These are phyloP conservation scores for Halisarca cf. caerulea DNA, from an alignment of 37 sponge, comb jelly and placozoan species.

Conservation along the genomic window DNA sequence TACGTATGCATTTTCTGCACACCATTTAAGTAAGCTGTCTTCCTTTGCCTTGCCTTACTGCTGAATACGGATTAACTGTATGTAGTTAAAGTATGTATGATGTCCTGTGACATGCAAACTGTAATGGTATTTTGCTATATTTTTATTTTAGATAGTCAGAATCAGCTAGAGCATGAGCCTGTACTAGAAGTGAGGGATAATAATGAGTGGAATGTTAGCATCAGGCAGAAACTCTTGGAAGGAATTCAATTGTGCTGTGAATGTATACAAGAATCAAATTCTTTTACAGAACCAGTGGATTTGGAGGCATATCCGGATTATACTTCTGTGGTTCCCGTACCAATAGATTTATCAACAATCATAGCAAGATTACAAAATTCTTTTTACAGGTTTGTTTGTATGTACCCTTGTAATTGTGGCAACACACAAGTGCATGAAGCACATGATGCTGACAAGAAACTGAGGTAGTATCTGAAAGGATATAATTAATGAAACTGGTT, in stretches of 20 bases:
- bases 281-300: slow-evolving; percentile 68
- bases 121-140: no score
- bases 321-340: slow-evolving; percentile 65
- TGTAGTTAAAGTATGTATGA: no score
- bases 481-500: no score
- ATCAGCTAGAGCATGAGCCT: no score
- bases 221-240: slow-evolving; percentile 42
- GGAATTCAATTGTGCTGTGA: slow-evolving; percentile 43
- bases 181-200: background rate
- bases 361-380: slow-evolving; percentile 47
- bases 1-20: no score
- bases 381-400: slow-evolving; percentile 85
- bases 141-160: background rate
- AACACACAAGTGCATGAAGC: no score
- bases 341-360: slow-evolving; percentile 69
- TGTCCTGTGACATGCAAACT: no score
- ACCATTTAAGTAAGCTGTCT: no score
- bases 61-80: no score
- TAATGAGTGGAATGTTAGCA: background rate
- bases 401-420: no score
- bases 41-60: background rate
- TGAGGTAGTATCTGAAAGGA: no score
- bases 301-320: slow-evolving; percentile 61
- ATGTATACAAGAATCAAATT: slow-evolving; percentile 57
- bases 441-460: no score